These are phyloP conservation scores for Atherinomorus stipes DNA, from an alignment of 2,113 vertebrate genomes.

Conservation along the genomic window DNA sequence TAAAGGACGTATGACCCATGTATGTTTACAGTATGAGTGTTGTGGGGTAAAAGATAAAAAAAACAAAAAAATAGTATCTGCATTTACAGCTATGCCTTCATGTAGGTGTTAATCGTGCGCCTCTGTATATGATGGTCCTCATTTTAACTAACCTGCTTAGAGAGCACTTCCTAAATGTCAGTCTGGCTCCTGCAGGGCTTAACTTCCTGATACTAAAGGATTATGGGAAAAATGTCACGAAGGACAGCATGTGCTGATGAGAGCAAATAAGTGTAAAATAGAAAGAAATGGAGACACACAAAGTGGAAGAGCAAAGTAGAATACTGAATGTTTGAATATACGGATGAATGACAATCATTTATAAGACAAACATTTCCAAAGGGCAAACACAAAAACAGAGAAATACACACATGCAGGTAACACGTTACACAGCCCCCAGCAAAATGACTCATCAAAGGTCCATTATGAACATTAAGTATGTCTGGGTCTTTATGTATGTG, in stretches of 20 bases:
- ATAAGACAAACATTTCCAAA: conserved; percentile 60
- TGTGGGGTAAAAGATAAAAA: too few relatives aligned
- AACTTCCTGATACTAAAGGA: conserved; percentile 77
- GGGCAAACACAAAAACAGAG: conserved; percentile 22
- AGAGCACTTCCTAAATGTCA: conserved; percentile 81
- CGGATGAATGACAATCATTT: conserved; percentile 66
- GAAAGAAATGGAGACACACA: conserved; percentile 12
- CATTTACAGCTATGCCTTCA: background rate
- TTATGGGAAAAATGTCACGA: conserved; percentile 83
- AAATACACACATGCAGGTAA: conserved; percentile 21
- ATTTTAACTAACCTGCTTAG: conserved; percentile 67
- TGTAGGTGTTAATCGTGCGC: conserved; percentile 22
- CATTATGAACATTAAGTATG: conserved; percentile 11
- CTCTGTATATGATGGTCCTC: conserved; percentile 23
- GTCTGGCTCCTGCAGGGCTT: conserved; percentile 72
- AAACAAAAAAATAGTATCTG: background rate
- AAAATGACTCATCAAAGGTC: conserved; percentile 39
- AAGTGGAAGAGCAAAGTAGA: conserved; percentile 40
- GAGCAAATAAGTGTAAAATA: conserved; percentile 61
- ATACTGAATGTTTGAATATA: conserved; percentile 51
- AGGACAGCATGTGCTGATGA: conserved; percentile 66
- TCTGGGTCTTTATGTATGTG: background rate
- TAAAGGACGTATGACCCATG: too few relatives aligned
- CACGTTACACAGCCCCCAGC: conserved; percentile 29
- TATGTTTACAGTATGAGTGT: too few relatives aligned